A percentile compares a stretch with the other conserved stretches of the same genome.
phyloP scores from a whole-genome alignment of 1,140 invertebrate species.

The Bursaphelenchus mucronatus region DNA sequence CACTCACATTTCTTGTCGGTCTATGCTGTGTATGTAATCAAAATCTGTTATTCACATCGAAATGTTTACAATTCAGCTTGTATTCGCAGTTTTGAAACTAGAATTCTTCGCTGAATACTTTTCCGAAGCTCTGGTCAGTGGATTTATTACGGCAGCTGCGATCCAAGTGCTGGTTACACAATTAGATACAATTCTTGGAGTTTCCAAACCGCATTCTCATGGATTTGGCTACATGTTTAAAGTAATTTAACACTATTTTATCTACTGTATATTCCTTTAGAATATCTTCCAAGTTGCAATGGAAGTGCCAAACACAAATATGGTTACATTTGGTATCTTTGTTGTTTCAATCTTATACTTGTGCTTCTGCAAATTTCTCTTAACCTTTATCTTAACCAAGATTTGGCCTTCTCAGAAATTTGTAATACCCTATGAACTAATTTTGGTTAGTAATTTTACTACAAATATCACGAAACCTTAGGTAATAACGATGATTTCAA shows the following conservation, averaged over 20 bases:
- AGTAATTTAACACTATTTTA: neutral
- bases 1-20: constrained; percentile 16
- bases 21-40: constrained; percentile 5
- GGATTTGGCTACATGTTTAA: constrained; percentile 1
- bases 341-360: constrained; percentile 7
- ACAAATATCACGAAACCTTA: constrained; percentile 3
- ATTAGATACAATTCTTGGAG: constrained; percentile 10
- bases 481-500: constrained; percentile 16
- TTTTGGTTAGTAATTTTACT: constrained; percentile 1
- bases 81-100: neutral
- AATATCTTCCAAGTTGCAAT: neutral
- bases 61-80: neutral
- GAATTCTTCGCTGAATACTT: constrained; percentile 16
- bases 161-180: constrained; percentile 6
- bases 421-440: constrained; percentile 12
- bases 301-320: constrained; percentile 1
- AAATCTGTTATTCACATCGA: neutral
- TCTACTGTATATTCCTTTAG: neutral
- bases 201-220: neutral
- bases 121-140: constrained; percentile 11
- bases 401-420: neutral
- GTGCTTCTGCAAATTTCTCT: constrained; percentile 1
- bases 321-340: constrained; percentile 6
- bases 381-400: neutral
- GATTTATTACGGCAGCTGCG: constrained; percentile 14